phyloP scores from a whole-genome alignment of 1,140 invertebrate genomes.

The Procambarus clarkii region DNA sequence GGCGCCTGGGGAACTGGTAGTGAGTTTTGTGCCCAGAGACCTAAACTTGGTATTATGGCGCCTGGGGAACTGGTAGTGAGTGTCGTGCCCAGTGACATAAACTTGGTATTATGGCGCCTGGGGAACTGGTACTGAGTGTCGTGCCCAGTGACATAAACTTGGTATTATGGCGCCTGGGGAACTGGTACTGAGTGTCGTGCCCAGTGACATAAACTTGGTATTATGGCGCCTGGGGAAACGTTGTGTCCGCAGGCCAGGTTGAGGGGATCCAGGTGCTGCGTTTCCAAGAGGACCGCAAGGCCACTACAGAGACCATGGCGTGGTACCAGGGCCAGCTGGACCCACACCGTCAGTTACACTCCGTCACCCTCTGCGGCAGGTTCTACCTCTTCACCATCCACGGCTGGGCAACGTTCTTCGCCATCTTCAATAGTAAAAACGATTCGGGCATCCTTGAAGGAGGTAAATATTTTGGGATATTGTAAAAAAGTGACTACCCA shows the following conservation, averaged over 20 bases:
- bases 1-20: too few species aligned
- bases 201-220: too few species aligned
- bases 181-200: too few species aligned
- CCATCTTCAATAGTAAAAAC: not conserved
- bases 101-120: too few species aligned
- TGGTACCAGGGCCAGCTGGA: slow-evolving; percentile 23
- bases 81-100: too few species aligned
- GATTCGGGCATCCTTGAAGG: not conserved
- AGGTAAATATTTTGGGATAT: not conserved
- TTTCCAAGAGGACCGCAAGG: slow-evolving; percentile 41
- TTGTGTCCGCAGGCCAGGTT: not conserved
- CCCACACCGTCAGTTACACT: not conserved
- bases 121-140: too few species aligned
- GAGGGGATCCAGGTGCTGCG: slow-evolving; percentile 17
- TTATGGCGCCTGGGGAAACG: too few species aligned
- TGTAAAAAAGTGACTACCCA: not conserved
- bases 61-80: too few species aligned
- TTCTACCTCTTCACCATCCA: slow-evolving; percentile 42
- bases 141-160: too few species aligned
- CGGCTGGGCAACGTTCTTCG: slow-evolving; percentile 42
- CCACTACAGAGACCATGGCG: not conserved
- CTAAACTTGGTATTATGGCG: too few species aligned
- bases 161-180: too few species aligned
- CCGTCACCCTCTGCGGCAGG: slow-evolving; percentile 39
- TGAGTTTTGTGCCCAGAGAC: too few species aligned